phyloP scores from a whole-genome alignment of 2,113 vertebrate species.

The Caranx melampygus region DNA sequence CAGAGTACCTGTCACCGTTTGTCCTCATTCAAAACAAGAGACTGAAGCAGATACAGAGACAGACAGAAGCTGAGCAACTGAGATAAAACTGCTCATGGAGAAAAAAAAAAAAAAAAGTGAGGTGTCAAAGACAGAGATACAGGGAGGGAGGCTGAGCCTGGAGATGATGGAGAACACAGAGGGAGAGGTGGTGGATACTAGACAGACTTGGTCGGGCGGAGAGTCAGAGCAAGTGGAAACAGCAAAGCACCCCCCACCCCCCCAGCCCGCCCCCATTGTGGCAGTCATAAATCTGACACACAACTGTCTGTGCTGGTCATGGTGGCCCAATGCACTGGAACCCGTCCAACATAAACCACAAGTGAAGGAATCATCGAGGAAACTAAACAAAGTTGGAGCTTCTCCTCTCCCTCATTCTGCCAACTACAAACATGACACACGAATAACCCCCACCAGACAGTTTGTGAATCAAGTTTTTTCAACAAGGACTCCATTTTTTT shows the following conservation, averaged over 20 bases:
- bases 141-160: slow-evolving; percentile 10
- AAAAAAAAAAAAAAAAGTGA: background rate
- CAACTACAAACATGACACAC: slow-evolving; percentile 29
- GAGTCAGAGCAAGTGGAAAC: slow-evolving; percentile 18
- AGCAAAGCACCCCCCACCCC: slow-evolving; percentile 18
- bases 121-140: slow-evolving; percentile 18
- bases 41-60: slow-evolving; percentile 7
- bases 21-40: slow-evolving; percentile 26
- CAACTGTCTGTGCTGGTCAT: slow-evolving; percentile 9
- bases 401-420: slow-evolving; percentile 15
- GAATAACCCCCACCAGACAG: slow-evolving; percentile 28
- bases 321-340: slow-evolving; percentile 17
- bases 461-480: slow-evolving; percentile 19
- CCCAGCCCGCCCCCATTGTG: background rate
- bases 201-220: slow-evolving; percentile 1
- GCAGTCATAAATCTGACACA: slow-evolving; percentile 42
- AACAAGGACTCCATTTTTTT: slow-evolving; percentile 18
- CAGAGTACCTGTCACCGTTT: slow-evolving; percentile 43
- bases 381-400: slow-evolving; percentile 20
- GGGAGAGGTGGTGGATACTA: background rate
- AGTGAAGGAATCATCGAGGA: slow-evolving; percentile 7
- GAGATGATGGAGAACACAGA: slow-evolving; percentile 24
- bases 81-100: background rate
- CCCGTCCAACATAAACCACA: slow-evolving; percentile 23
- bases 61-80: slow-evolving; percentile 17